Evolutionary conservation across 2,113 vertebrate genomes (phyloP).

Genomic region (Nibea albiflora): DNA sequence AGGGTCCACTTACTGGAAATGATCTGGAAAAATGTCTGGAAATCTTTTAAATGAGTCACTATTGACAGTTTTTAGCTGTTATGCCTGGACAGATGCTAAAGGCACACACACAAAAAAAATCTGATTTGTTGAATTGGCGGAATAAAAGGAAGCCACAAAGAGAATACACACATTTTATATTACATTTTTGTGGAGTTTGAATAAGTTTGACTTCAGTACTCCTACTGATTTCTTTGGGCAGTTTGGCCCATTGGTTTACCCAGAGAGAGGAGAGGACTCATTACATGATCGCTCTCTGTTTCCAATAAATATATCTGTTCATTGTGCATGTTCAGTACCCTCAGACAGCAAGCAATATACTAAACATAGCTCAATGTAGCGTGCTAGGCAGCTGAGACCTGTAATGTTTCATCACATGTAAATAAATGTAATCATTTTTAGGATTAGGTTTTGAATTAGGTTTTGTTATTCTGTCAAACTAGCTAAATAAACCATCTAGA

Average conservation of each 20-base stretch:
- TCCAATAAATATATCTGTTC: neutral
- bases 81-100: neutral
- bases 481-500: neutral
- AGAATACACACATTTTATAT: neutral
- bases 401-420: neutral
- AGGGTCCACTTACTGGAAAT: neutral
- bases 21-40: slow-evolving; percentile 16
- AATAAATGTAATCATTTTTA: neutral
- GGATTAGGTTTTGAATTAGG: too few relatives aligned
- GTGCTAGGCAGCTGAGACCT: neutral
- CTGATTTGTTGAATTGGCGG: neutral
- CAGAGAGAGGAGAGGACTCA: neutral
- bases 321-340: neutral
- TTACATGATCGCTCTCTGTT: neutral
- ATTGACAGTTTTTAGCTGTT: neutral
- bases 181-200: neutral
- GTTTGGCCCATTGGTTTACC: neutral
- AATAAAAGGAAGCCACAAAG: neutral
- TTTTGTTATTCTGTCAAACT: too few relatives aligned
- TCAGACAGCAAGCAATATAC: neutral
- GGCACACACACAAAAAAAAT: neutral
- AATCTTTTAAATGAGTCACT: neutral
- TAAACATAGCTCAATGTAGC: neutral
- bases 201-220: neutral
- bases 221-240: neutral